These are phyloP conservation scores for Eriosoma lanigerum DNA, from an alignment of 1,140 invertebrate genomes.

Conservation along the genomic window DNA sequence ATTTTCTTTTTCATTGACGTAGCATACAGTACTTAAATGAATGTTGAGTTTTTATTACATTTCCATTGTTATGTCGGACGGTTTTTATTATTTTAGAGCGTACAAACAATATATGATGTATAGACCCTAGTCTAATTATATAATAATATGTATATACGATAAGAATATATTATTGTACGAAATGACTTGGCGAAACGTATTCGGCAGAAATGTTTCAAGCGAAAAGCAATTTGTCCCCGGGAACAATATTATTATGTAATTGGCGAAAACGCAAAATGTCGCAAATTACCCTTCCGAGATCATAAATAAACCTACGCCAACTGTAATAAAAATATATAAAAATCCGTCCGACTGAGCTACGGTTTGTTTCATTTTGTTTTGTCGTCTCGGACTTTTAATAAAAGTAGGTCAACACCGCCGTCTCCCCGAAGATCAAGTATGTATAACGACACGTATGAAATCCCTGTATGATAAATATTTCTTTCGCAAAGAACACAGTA, in stretches of 20 bases:
- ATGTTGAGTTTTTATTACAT: too few species aligned
- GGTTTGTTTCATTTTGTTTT: background rate
- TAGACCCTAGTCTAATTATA: too few species aligned
- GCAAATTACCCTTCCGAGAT: slow-evolving; percentile 7
- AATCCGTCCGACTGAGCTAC: background rate
- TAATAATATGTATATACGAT: background rate
- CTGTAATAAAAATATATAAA: too few species aligned
- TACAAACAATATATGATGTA: too few species aligned
- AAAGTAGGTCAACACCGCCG: background rate
- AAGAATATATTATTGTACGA: background rate
- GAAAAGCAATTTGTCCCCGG: background rate
- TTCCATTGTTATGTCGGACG: too few species aligned
- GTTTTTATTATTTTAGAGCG: too few species aligned
- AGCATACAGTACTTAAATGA: too few species aligned
- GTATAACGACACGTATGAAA: too few species aligned
- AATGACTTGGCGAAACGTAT: background rate
- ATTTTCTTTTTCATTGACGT: too few species aligned
- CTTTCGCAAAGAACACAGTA: too few species aligned
- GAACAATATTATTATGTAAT: slow-evolving; percentile 14
- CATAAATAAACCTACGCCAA: background rate
- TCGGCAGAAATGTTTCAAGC: background rate
- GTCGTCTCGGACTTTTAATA: background rate
- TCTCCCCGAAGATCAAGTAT: background rate
- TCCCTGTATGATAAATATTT: too few species aligned
- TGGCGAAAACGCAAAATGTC: slow-evolving; percentile 9